Conservation (phyloP, 2,113 vertebrate species). For the Stictonetta naevosa region DNA sequence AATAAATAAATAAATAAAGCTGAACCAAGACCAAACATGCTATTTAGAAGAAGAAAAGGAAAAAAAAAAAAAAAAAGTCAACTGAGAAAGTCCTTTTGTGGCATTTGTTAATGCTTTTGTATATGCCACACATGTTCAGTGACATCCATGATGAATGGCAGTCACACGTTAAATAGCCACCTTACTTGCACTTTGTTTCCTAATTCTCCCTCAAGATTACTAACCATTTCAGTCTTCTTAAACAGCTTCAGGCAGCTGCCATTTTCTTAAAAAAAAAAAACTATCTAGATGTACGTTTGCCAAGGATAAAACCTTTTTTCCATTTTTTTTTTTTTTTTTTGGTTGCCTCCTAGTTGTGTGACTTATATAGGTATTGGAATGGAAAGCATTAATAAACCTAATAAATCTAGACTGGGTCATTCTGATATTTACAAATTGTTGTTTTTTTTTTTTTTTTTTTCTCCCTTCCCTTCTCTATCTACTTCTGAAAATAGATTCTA, state of each 20-base stretch:
- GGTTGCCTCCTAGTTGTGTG: neutral
- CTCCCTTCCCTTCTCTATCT: neutral
- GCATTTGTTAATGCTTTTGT: neutral
- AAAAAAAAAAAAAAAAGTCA: neutral
- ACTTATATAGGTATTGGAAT: neutral
- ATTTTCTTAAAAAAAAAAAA: neutral
- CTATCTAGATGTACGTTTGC: neutral
- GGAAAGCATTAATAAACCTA: neutral
- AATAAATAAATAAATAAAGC: neutral
- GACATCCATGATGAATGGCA: neutral
- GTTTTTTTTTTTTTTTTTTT: neutral
- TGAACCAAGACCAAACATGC: neutral
- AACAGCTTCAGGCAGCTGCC: neutral
- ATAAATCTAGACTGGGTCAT: neutral
- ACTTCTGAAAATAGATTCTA: neutral
- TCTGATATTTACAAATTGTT: neutral
- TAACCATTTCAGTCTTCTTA: neutral
- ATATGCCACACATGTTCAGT: neutral
- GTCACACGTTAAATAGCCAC: constrained; percentile 4
- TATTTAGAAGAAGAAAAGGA: neutral
- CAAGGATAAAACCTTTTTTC: neutral
- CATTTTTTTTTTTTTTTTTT: neutral
- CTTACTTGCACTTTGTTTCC: neutral
- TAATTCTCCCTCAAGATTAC: neutral
- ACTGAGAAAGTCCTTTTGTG: neutral